These are phyloP conservation scores for Latrodectus hesperus DNA, from an alignment of 2,888 invertebrate genomes.

Conservation along the genomic window DNA sequence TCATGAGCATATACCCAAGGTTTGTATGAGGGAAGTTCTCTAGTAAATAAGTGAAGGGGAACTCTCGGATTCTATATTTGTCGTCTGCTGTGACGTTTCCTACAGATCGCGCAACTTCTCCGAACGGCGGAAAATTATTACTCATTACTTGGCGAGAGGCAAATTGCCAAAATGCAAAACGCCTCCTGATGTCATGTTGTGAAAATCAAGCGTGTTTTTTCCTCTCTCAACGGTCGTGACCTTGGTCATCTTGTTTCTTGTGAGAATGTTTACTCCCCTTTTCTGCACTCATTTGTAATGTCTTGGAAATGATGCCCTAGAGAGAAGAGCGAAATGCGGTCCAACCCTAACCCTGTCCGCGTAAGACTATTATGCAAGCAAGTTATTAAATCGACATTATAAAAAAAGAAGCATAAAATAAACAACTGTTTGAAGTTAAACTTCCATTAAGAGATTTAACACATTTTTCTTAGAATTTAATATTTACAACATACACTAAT, in stretches of 20 bases:
- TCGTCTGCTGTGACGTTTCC: conserved; percentile 32
- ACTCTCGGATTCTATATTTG: conserved; percentile 34
- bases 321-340: background rate
- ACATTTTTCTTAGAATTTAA: too few species aligned
- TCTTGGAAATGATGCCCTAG: background rate
- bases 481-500: too few species aligned
- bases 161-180: conserved; percentile 27
- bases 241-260: conserved; percentile 17
- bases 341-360: background rate
- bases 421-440: background rate
- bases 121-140: background rate
- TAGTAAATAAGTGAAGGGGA: background rate
- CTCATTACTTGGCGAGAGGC: conserved; percentile 5
- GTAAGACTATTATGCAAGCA: background rate
- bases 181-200: background rate
- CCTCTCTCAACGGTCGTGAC: conserved; percentile 18
- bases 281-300: background rate
- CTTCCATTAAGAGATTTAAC: background rate
- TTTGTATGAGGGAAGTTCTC: background rate
- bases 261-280: background rate
- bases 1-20: background rate
- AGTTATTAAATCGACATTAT: background rate
- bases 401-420: background rate
- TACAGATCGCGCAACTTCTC: conserved; percentile 4
- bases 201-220: background rate